Conservation (phyloP, 2,888 invertebrate species). For the Ophion obscuratus region DNA sequence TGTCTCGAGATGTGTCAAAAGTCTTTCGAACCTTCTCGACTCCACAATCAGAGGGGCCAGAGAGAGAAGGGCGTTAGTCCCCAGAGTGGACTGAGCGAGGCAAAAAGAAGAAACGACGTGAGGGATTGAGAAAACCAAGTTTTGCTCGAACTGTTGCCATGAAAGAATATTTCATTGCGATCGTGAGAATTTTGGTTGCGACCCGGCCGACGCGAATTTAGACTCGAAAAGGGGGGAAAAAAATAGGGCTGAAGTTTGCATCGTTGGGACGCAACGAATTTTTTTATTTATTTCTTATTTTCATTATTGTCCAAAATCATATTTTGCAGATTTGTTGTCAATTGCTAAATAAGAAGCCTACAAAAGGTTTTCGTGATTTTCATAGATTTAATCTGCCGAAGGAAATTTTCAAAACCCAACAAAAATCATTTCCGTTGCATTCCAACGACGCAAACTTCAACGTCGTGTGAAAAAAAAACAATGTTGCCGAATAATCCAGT, state of each 20-base stretch:
- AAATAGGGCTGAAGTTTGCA: too few relatives aligned
- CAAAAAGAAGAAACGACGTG: not conserved
- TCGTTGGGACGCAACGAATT: too few relatives aligned
- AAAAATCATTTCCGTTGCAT: too few relatives aligned
- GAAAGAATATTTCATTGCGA: constrained; percentile 34
- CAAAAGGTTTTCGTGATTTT: too few relatives aligned
- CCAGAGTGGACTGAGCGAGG: too few relatives aligned
- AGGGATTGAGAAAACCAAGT: constrained; percentile 6
- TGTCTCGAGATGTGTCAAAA: constrained; percentile 68
- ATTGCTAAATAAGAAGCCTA: too few relatives aligned
- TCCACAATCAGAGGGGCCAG: constrained; percentile 66
- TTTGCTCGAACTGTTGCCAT: constrained; percentile 40
- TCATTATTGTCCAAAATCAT: too few relatives aligned
- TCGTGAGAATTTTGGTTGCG: constrained; percentile 27
- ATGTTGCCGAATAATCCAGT: not conserved
- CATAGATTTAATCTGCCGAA: too few relatives aligned
- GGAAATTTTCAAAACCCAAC: too few relatives aligned
- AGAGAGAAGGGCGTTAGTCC: constrained; percentile 59
- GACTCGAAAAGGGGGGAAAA: not conserved
- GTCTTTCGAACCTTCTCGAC: constrained; percentile 56
- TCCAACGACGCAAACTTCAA: too few relatives aligned
- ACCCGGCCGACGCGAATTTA: not conserved
- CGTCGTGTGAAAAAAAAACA: not conserved
- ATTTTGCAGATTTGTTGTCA: too few relatives aligned
- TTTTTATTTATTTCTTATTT: too few relatives aligned